These are phyloP conservation scores for Bombus impatiens DNA, from an alignment of 1,140 invertebrate genomes.

Conservation along the genomic window DNA sequence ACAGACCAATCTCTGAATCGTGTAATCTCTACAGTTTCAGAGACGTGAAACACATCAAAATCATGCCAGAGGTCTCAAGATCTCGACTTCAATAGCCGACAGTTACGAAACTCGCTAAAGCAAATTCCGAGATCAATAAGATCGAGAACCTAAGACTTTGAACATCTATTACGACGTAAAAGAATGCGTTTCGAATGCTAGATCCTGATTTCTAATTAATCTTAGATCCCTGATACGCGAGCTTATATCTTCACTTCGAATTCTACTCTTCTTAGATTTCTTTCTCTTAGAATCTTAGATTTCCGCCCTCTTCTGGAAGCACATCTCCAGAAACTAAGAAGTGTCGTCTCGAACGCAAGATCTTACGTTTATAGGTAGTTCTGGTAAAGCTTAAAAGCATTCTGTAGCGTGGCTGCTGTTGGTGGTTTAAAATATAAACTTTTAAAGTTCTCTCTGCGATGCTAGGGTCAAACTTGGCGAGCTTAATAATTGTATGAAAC, in stretches of 20 bases:
- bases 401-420: neutral
- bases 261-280: neutral
- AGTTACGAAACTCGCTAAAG: neutral
- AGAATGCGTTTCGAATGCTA: neutral
- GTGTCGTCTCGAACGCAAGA: neutral
- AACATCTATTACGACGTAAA: neutral
- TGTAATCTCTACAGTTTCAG: too few species aligned
- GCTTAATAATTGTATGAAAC: neutral
- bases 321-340: neutral
- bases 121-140: neutral
- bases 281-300: neutral
- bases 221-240: neutral
- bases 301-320: neutral
- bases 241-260: neutral
- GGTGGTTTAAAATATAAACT: neutral
- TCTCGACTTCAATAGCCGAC: neutral
- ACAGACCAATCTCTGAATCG: too few species aligned
- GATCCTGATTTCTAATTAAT: neutral
- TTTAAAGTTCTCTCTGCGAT: neutral
- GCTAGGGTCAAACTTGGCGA: neutral
- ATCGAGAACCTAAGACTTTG: neutral
- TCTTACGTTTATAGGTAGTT: too few species aligned
- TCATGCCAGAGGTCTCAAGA: neutral
- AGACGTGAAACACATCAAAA: too few species aligned
- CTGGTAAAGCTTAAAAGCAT: neutral